These are phyloP conservation scores for Diadophis punctatus DNA, from an alignment of 2,113 vertebrate genomes.

Conservation along the genomic window DNA sequence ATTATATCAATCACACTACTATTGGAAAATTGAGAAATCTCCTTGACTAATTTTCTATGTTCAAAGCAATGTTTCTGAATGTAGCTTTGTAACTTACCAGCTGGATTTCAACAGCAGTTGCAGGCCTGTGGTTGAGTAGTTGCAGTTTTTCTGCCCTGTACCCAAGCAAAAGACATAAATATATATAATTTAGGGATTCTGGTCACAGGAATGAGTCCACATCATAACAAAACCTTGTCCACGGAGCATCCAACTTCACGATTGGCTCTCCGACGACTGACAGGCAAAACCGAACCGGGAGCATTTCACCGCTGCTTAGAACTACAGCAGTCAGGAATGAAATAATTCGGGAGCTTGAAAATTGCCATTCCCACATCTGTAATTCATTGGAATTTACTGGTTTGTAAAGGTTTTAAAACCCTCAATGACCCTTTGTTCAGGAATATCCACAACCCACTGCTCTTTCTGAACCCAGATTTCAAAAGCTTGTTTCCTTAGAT, in stretches of 20 bases:
- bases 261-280: too few species aligned
- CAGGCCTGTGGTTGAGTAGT: conserved; percentile 90
- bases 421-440: neutral
- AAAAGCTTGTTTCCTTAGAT: neutral
- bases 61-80: conserved; percentile 21
- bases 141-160: conserved; percentile 94
- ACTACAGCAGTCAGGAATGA: neutral
- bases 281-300: too few species aligned
- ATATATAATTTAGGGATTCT: conserved; percentile 17
- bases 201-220: neutral
- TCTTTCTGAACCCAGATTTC: neutral
- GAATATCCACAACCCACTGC: neutral
- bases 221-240: conserved; percentile 33
- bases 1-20: neutral
- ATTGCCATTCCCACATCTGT: neutral
- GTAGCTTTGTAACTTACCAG: conserved; percentile 75
- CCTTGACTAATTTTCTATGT: conserved; percentile 12
- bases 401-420: neutral
- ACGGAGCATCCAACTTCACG: neutral
- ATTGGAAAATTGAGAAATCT: neutral
- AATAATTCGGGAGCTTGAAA: neutral
- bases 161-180: conserved; percentile 31
- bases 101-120: conserved; percentile 95
- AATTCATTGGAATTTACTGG: neutral
- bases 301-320: too few species aligned